Evolutionary conservation across 1,140 invertebrate species (phyloP).

Genomic region (Sogatella furcifera): DNA sequence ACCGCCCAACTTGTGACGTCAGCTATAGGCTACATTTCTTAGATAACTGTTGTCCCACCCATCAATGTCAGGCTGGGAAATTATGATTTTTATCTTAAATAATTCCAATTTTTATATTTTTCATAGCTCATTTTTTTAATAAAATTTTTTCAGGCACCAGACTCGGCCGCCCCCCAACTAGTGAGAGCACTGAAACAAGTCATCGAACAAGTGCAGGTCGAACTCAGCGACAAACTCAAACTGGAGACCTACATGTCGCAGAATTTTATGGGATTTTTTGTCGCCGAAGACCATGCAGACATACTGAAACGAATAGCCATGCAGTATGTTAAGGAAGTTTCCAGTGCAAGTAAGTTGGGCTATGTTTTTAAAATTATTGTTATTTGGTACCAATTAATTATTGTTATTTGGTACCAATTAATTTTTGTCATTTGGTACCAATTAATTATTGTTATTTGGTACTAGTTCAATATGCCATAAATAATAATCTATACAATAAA

Average conservation of each 20-base stretch:
- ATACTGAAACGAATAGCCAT: slow-evolving; percentile 61
- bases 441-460: too few relatives aligned
- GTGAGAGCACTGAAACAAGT: slow-evolving; percentile 51
- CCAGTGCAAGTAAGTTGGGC: slow-evolving; percentile 56
- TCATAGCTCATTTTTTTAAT: too few relatives aligned
- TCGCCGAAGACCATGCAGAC: slow-evolving; percentile 63
- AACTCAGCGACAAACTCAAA: slow-evolving; percentile 39
- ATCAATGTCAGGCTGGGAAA: too few relatives aligned
- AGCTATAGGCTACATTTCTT: too few relatives aligned
- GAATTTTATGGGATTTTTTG: slow-evolving; percentile 81
- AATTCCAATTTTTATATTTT: slow-evolving; percentile 14
- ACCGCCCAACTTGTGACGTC: too few relatives aligned
- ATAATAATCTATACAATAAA: too few relatives aligned
- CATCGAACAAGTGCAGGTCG: slow-evolving; percentile 50
- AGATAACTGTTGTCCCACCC: too few relatives aligned
- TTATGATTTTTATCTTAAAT: not conserved
- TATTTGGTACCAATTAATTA: too few relatives aligned
- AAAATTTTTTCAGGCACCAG: slow-evolving; percentile 52
- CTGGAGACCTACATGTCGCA: slow-evolving; percentile 70
- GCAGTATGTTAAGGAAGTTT: slow-evolving; percentile 65
- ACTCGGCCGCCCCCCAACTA: slow-evolving; percentile 54
- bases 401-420: too few relatives aligned
- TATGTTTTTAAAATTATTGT: too few relatives aligned
- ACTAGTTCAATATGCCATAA: too few relatives aligned
- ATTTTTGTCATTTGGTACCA: too few relatives aligned